These are phyloP conservation scores for Dicrurus megarhynchus DNA, from an alignment of 2,113 vertebrate genomes.

Conservation along the genomic window DNA sequence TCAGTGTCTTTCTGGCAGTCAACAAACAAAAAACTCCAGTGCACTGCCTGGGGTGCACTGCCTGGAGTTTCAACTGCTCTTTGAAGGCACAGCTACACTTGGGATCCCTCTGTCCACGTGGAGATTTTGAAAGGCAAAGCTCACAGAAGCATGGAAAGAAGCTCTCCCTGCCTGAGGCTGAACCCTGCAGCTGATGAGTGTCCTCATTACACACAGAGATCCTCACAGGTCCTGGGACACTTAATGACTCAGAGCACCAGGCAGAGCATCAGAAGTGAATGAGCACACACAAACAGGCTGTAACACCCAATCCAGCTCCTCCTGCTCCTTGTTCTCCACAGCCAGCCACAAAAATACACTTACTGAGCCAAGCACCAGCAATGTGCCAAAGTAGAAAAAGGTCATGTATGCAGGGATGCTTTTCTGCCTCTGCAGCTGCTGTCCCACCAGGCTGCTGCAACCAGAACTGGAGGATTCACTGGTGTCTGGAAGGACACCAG, in stretches of 20 bases:
- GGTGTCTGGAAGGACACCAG: not conserved
- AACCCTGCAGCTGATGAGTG: not conserved
- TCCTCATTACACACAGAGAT: not conserved
- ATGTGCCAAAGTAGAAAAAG: not conserved
- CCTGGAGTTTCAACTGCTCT: not conserved
- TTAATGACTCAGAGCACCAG: not conserved
- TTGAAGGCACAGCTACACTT: rapidly evolving
- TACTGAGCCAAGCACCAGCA: not conserved
- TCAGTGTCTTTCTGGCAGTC: not conserved
- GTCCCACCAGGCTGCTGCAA: not conserved
- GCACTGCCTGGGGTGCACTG: not conserved
- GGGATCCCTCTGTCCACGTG: not conserved
- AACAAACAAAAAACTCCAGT: not conserved
- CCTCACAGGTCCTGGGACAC: not conserved
- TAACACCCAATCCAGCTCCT: not conserved
- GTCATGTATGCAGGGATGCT: not conserved
- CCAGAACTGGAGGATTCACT: not conserved
- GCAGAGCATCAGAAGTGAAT: not conserved
- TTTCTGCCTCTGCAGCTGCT: not conserved
- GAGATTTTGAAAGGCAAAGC: not conserved
- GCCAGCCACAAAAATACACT: not conserved
- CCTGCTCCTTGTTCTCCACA: not conserved
- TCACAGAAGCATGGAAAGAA: not conserved
- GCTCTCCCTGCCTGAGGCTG: not conserved
- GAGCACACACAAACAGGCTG: not conserved